Conservation (phyloP, 1,140 invertebrate species). For the Neodiprion pinetum region DNA sequence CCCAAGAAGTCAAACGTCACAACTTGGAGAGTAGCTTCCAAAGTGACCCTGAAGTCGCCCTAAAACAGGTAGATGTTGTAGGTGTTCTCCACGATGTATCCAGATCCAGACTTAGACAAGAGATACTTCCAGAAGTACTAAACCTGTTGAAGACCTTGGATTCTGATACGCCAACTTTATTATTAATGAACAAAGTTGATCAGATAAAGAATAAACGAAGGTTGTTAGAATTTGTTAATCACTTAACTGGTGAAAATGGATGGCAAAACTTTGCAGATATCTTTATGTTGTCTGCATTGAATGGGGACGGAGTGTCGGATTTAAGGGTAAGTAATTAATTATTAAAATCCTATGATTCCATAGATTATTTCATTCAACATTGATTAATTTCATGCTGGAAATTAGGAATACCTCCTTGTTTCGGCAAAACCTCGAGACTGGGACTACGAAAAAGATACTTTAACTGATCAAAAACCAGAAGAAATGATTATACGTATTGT, state of each 20-base stretch:
- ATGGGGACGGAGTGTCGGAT: conserved; percentile 77
- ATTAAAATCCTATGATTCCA: not conserved
- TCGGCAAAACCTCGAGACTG: conserved; percentile 71
- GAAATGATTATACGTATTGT: conserved; percentile 75
- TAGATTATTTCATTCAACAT: conserved; percentile 8
- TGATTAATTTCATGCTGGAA: conserved; percentile 33
- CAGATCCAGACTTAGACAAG: conserved; percentile 71
- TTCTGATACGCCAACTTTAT: conserved; percentile 71
- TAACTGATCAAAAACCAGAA: conserved; percentile 76
- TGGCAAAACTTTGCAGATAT: conserved; percentile 84
- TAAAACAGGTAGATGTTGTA: conserved; percentile 80
- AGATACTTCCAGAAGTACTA: conserved; percentile 74
- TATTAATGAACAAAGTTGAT: conserved; percentile 93
- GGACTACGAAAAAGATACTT: conserved; percentile 69
- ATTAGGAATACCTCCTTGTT: conserved; percentile 76
- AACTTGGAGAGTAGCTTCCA: conserved; percentile 73
- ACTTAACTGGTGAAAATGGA: conserved; percentile 71
- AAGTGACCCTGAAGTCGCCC: conserved; percentile 68
- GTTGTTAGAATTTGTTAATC: conserved; percentile 73
- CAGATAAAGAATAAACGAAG: conserved; percentile 76
- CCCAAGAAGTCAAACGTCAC: conserved; percentile 71
- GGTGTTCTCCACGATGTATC: conserved; percentile 87
- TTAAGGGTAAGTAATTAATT: conserved; percentile 68
- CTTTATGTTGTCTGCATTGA: conserved; percentile 88
- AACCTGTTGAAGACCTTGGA: conserved; percentile 69